Conservation (phyloP, 2,797 vertebrate species). For the Falco novaeseelandiae region DNA sequence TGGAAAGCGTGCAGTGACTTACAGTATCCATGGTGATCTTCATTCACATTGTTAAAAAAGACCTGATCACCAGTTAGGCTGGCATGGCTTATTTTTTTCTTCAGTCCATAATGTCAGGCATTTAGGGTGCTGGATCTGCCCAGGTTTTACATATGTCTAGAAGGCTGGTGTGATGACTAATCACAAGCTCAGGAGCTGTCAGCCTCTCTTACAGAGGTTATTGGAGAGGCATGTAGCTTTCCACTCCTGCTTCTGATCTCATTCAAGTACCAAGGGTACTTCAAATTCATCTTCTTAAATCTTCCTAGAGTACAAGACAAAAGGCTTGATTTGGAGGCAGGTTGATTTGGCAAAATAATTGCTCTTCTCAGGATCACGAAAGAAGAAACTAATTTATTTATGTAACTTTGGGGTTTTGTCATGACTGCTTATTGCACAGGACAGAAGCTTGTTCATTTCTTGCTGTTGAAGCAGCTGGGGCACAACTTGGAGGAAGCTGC, state of each 20-base stretch:
- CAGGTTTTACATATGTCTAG: background rate
- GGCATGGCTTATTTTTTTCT: background rate
- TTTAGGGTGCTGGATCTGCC: background rate
- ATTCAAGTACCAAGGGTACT: background rate
- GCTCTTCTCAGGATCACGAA: background rate
- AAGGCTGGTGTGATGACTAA: background rate
- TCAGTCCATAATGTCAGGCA: background rate
- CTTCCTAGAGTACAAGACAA: background rate
- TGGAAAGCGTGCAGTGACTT: background rate
- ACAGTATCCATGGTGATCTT: background rate
- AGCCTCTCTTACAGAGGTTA: background rate
- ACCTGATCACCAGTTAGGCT: background rate
- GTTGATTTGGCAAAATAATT: slow-evolving; percentile 36
- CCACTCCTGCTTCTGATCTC: background rate
- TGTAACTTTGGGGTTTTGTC: background rate
- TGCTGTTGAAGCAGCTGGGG: background rate
- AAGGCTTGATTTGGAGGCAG: slow-evolving; percentile 23
- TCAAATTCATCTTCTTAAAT: background rate
- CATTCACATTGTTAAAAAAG: background rate
- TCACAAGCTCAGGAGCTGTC: background rate
- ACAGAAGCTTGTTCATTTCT: background rate
- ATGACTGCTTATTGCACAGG: background rate
- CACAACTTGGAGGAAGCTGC: background rate
- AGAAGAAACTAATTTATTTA: slow-evolving; percentile 16
- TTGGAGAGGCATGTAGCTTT: background rate